Evolutionary conservation across 1,140 invertebrate genomes (phyloP), one percentile per base, ranked within the genome.

Genomic region (Aethina tumida): DNA sequence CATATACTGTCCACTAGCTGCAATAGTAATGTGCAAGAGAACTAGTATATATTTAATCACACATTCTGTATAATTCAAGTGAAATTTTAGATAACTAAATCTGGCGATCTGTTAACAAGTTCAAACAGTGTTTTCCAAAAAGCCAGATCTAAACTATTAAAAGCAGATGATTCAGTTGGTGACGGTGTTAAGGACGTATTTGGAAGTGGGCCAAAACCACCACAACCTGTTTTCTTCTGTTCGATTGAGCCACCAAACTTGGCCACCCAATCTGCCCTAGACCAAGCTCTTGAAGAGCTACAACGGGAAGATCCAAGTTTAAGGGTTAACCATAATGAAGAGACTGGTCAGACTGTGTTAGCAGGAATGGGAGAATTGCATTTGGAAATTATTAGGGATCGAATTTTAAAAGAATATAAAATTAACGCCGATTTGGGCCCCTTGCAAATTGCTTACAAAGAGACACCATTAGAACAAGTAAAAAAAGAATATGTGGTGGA

Each of bases 311-410:
- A 99, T 71, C 93, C 94, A 0, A 97, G 93, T 58, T 66, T 99
- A 8, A 68, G 75, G 29, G 85, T 96, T 1, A 73, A 64, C 15
- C 60, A 73, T 14, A 79, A 95, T 58, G 43, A 68, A 8, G 82
- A 89, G 30, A 86, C 82, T 0, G 84, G 83, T 1, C 91, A 97
- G 67, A 91, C 81, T 1, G 75, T 96, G 43, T 67, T 96, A 2
- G 78, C 76, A 37, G 83, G 88, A 10, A 98, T 98, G 94, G 96
- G 96, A 5, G 93, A 99, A 66, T 67, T 99, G 3, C 95, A 99
- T 63, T 68, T 99, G 38, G 93, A 98, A 52, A 84, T 98, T 28
- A 84, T 98, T 20, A 85, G 85, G 52, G 84, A 94, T 49, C 68
- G 91, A 35, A 79, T 97, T 15, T 61, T 71, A 30, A 77, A 73